A percentile compares a stretch with the other conserved stretches of the same genome.
These are phyloP conservation scores for Falco cherrug DNA, from an alignment of 2,797 vertebrate species.

Conservation along the genomic window DNA sequence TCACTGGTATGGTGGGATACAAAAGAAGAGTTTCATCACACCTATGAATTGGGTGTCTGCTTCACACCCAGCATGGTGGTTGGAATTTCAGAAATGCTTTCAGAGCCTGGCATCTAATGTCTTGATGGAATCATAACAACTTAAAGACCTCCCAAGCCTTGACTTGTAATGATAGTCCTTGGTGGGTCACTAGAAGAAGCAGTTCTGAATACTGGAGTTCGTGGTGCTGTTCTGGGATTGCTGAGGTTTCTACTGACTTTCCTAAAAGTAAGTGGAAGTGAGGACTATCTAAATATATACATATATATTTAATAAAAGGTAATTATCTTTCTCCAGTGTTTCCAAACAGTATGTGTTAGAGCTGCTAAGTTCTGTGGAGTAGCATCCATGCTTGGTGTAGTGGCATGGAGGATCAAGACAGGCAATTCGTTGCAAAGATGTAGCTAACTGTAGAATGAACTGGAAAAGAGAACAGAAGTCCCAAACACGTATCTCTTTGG, in stretches of 20 bases:
- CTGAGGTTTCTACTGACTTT: neutral
- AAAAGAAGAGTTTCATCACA: neutral
- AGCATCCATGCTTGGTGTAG: neutral
- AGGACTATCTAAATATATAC: neutral
- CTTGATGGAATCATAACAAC: neutral
- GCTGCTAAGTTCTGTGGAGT: neutral
- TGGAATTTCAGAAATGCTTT: neutral
- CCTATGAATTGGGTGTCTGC: neutral
- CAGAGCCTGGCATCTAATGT: neutral
- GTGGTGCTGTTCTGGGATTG: neutral
- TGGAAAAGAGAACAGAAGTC: neutral
- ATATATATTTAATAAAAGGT: neutral
- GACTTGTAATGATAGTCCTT: neutral
- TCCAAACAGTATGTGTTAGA: neutral
- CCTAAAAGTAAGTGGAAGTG: neutral
- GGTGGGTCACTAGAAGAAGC: neutral
- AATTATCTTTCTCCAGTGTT: neutral
- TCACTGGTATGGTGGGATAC: neutral
- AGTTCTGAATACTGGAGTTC: neutral
- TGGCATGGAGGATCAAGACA: neutral
- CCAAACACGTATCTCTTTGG: neutral
- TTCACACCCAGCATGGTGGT: neutral
- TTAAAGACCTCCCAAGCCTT: neutral
- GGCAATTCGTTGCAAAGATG: neutral
- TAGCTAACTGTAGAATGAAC: neutral